Percentiles rank a stretch among this genome's conserved stretches.
phyloP scores from a whole-genome alignment of 1,140 invertebrate genomes.

The Zaprionus vittiger region DNA sequence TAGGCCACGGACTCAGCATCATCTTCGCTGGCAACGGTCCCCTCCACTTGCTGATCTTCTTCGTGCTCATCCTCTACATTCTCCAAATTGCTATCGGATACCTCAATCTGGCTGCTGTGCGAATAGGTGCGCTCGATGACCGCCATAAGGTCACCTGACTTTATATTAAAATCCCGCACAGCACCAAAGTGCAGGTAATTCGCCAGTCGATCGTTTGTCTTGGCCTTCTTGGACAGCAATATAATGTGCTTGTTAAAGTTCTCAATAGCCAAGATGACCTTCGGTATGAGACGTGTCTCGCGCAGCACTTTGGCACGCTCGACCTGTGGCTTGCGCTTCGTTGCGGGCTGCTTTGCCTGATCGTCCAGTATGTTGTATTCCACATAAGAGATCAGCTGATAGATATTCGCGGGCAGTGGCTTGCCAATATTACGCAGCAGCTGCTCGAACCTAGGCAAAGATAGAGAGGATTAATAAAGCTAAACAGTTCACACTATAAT shows the following conservation, averaged over 20 bases:
- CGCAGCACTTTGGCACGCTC: slow-evolving; percentile 86
- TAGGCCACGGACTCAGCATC: slow-evolving; percentile 12
- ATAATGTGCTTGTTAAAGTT: slow-evolving; percentile 85
- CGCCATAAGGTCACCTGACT: slow-evolving; percentile 80
- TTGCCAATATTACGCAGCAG: slow-evolving; percentile 86
- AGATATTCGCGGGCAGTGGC: slow-evolving; percentile 85
- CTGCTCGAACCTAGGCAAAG: slow-evolving; percentile 85
- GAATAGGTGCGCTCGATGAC: slow-evolving; percentile 84
- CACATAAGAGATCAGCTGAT: slow-evolving; percentile 86
- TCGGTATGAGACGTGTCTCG: slow-evolving; percentile 87
- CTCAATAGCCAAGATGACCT: slow-evolving; percentile 86
- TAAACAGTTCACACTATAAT: neutral
- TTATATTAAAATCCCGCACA: no score
- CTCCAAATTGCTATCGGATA: slow-evolving; percentile 48
- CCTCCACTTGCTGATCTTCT: slow-evolving; percentile 14
- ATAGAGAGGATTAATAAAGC: neutral
- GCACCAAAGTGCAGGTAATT: no score
- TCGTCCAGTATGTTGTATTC: slow-evolving; percentile 85
- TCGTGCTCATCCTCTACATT: slow-evolving; percentile 22
- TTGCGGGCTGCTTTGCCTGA: slow-evolving; percentile 50
- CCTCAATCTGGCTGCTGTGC: slow-evolving; percentile 66
- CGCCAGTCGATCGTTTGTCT: slow-evolving; percentile 78
- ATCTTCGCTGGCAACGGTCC: slow-evolving; percentile 3
- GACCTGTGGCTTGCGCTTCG: slow-evolving; percentile 76
- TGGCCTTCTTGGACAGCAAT: slow-evolving; percentile 86